Evolutionary conservation across 2,797 vertebrate species (phyloP).

Genomic region (Crax fasciolata): DNA sequence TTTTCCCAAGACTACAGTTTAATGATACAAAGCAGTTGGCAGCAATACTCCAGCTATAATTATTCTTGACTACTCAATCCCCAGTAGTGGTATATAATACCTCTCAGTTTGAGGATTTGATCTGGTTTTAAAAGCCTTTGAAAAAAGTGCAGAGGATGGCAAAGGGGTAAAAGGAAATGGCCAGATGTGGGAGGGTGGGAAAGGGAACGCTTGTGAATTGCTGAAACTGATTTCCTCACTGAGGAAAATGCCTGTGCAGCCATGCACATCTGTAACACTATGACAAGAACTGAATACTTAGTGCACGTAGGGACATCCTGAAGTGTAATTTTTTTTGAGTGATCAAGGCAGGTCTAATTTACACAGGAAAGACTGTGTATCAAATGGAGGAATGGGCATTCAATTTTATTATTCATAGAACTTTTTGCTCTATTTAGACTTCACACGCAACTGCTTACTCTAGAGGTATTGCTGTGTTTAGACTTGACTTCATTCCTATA

Average conservation of each 20-base stretch:
- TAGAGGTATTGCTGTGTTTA: neutral
- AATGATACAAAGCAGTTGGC: constrained; percentile 66
- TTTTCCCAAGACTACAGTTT: constrained; percentile 57
- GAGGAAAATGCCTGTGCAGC: neutral
- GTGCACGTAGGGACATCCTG: neutral
- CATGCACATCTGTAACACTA: neutral
- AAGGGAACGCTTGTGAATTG: neutral
- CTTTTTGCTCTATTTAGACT: neutral
- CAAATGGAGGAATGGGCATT: neutral
- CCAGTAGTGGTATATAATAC: constrained; percentile 36
- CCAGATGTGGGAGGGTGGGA: constrained; percentile 50
- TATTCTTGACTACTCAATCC: constrained; percentile 37
- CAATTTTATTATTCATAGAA: neutral
- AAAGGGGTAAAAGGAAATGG: neutral
- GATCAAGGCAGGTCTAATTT: neutral
- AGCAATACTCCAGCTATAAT: constrained; percentile 33
- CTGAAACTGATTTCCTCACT: neutral
- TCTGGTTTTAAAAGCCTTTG: constrained; percentile 66
- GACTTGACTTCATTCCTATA: neutral
- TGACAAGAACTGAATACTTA: neutral
- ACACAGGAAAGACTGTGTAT: neutral
- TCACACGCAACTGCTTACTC: neutral
- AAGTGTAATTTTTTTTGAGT: neutral
- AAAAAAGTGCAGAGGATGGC: constrained; percentile 21
- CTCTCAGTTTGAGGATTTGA: constrained; percentile 46